phyloP scores from a whole-genome alignment of 2,113 vertebrate genomes.

The Alligator mississippiensis region DNA sequence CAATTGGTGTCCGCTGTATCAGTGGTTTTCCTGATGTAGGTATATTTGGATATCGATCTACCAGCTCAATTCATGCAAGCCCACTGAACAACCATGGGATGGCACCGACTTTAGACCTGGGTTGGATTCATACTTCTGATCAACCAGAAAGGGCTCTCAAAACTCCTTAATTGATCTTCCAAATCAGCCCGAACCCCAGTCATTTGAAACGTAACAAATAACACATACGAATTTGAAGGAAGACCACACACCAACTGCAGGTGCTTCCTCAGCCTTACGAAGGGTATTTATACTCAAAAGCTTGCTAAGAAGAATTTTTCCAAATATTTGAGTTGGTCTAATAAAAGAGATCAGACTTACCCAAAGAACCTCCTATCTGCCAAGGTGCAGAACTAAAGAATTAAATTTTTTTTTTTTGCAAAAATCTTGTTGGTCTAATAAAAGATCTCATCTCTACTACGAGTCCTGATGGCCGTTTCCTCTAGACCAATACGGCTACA shows the following conservation, averaged over 20 bases:
- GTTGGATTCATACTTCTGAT: background rate
- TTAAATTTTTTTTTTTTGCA: background rate
- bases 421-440: no score
- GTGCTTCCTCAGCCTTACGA: no score
- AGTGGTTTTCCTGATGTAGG: background rate
- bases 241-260: background rate
- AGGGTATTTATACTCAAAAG: no score
- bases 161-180: background rate
- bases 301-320: no score
- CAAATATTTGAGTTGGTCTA: no score
- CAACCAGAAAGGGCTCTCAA: background rate
- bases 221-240: background rate
- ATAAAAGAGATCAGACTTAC: no score
- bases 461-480: no score
- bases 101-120: background rate
- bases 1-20: accelerated
- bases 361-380: no score
- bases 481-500: no score
- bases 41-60: background rate
- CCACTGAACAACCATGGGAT: background rate
- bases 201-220: background rate
- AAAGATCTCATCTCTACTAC: no score
- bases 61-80: background rate
- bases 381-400: no score
- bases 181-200: background rate